Base-by-base conservation (phyloP, 1,140 invertebrate species). In the Theocolax elegans region DNA sequence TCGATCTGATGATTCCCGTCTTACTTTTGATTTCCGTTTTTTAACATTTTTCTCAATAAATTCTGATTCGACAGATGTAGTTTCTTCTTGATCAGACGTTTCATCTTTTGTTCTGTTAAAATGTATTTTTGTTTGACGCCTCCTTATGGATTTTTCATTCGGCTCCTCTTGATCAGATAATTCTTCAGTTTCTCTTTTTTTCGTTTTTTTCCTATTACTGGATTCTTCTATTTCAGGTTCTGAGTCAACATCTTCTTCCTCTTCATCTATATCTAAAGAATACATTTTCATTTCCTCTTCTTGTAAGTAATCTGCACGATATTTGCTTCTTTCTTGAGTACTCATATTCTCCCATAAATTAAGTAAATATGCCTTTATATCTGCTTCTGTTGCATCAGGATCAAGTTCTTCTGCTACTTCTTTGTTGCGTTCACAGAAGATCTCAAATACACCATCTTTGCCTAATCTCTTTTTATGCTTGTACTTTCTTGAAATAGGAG, bases 261-360 rank as follows among this genome's bases (percentile, higher is more conserved):
- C 54, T 15, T 65, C 53, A 38, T 59, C 62, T 13, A 19, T 17
- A 53, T 56, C 58, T 12, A 56, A 25, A 17, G 60, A 40, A 27
- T 66, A 70, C 25, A 67, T 29, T 56, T 35, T 69, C 56, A 64
- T 40, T 31, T 51, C 62, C 35, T 66, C 35, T 17, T 54, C 48
- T 13, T 53, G 42, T 15, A 73, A 58, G 46, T 75, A 76, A 38
- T 74, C 64, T 21, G 59, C 72, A 59, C 71, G 72, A 74, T 80
- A 80, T 64, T 81, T 83, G 42, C 67, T 80, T 31, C 74, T 72
- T 38, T 75, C 76, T 62, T 73, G 62, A 15, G 66, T 38, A 77
- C 73, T 87, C 85, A 82, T 87, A 78, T 72, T 86, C 23, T 84
- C 70, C 88, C 88, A 89, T 31, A 85, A 87, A 72, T 87, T 86